Base-by-base conservation (phyloP, 2,888 invertebrate genomes). In the Xestia rhomboidea region DNA sequence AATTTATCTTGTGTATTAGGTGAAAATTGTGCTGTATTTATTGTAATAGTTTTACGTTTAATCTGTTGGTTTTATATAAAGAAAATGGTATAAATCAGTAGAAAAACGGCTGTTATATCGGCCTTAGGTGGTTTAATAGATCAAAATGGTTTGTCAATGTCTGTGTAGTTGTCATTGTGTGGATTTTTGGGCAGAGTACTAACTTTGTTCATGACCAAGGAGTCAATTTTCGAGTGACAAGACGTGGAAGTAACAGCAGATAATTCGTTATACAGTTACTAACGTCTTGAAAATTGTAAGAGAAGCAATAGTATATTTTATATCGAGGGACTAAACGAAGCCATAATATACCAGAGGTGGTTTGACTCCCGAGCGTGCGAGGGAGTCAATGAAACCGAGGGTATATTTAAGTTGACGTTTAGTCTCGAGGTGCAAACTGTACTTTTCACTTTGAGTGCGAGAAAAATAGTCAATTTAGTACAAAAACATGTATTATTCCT, bases 1-100 rank as follows among this genome's bases (percentile, higher is more conserved):
- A 64, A 79, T 84, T 81, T 67, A 81, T 77, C 73, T 79, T 76
- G 41, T 64, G 74, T 67, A 77, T 81, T 85, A 68, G 34, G 76
- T 73, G 83, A 77, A 77, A 74, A 85, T 81, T 71, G 34, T 49
- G 27, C 21, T 63, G 60, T 62, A 44, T 62, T 69, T 13, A 51
- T 70, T 34, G 5, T 64, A 64, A 67, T 34, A 60, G 51, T 67
- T 57, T 27, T 30, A 18, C 24, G 27, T 27, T 46, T 2, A 21
- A 46, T 66, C 44, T 68, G 15, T 68, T 51, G 21, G 27, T 60
- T 80, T 51, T 24, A 51, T 24, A 27, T 49, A 34, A 3, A 41
- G 15, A 51, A 62, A 15, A 18, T 60, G 7, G 15, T 60, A 11
- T 69, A 21, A 60, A 38, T 13, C 1, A 38, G 6, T 6, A 49